Evolutionary conservation across 2,888 invertebrate species (phyloP), one percentile per base, ranked within the genome.

Genomic region (Heliconius aoede): DNA sequence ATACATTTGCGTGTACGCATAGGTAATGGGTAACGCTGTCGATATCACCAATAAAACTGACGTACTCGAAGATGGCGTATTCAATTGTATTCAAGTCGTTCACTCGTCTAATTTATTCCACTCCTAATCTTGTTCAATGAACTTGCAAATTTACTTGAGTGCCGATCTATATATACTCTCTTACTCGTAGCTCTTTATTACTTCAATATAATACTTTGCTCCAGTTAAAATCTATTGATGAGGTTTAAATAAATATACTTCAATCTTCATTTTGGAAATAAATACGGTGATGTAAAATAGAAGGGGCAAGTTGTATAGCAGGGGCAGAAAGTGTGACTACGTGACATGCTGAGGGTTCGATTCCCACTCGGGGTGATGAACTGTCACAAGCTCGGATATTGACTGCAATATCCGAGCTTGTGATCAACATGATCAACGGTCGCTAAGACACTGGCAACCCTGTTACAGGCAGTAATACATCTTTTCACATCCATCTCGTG

Each of bases 81-180:
- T 69, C 55, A 32, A 69, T 69, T 69, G 55, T 69, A 55, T 69
- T 69, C 24, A n/a, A 55, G 55, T 69, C 69, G 55, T 69, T 36
- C 7, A 60, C 71, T 72, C 40, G 32, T 76, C 62, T 76, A 71
- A 76, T 76, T 76, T 76, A 76, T 76, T 72, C 75, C 55, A 76
- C 55, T 76, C 71, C 58, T 76, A 76, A 76, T 76, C 58, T 72
- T 72, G 71, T 76, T 76, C 75, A 76, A 58, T 76, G 71, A 64
- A 73, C 73, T 73, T 73, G 62, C 73, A 73, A 73, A 73, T 73
- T 73, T 73, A 73, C 58, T 73, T 64, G 62, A 73, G 61, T 76
- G 71, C 75, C 75, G 58, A 72, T 71, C 71, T 36, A 61, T 64
- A 64, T 75, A 58, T 32, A 32, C 36, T 36, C 64, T 65, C 72